Base-by-base conservation (phyloP, 2,113 vertebrate genomes). In the Rhinolophus sinicus region DNA sequence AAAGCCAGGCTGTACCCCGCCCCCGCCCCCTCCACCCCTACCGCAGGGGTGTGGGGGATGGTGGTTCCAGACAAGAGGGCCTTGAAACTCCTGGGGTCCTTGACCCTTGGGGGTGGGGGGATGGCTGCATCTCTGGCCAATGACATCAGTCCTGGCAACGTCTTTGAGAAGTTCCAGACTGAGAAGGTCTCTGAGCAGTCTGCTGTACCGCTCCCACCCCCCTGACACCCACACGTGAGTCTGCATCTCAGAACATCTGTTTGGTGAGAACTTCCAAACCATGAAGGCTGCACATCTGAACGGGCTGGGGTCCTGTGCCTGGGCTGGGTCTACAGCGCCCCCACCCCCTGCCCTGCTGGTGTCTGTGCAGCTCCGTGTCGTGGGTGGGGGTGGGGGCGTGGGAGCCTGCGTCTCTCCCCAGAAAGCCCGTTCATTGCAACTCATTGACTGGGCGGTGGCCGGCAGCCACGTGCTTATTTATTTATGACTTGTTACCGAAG, bases 71-170 rank as follows among this genome's bases (percentile, higher is more conserved):
- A 72, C 24, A 13, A 40, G 18, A 35, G 3, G 15, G 35, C 35
- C 77, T 83, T 14, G 3, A 26, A 50, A 30, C 14, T 40, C 44
- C 88, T 13, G 52, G 38, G 65, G 52, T 52, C 73, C 60, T 58
- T 47, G 92, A 44, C 54, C 33, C 4, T 22, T 0, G 30, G 9
- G n/a, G 81, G 64, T 2, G 9, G 62, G 50, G 35, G 3, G 10
- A 4, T 6, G 15, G 60, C 77, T 30, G 16, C 6, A 26, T 78
- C 87, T 72, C 70, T 33, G 77, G 47, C 52, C 2, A 2, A 72
- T 96, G 97, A 97, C 81, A 70, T 97, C 96, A 96, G 67, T 21
- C 12, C 86, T 96, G 97, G 97, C 93, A 2, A 54, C 44, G 18
- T 11, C 84, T 93, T 30, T 81, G 95, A 93, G 73, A 88, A 4